Evolutionary conservation across 1,140 invertebrate genomes (phyloP), one percentile per base, ranked within the genome.

Genomic region (Dolichoris vasculosae): DNA sequence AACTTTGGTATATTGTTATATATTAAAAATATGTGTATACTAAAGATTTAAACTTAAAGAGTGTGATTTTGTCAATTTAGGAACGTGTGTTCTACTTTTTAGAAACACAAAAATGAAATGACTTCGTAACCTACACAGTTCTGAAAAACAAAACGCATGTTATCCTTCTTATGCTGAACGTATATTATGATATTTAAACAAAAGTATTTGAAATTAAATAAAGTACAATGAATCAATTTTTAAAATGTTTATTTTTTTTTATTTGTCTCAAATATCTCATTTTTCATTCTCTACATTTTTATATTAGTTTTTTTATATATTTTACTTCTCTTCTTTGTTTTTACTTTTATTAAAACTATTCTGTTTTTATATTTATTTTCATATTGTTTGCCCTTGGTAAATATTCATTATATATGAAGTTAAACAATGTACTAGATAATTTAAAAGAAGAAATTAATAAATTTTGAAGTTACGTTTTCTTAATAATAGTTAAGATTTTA

Each of bases 31-130:
- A 43, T n/a, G 43, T 26, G 17, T 23, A 51, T 43, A 20, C 43
- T 23, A 23, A 11, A 32, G 69, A 55, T 59, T 75, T 59, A 73
- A 73, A 75, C 15, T 9, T 51, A 76, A 76, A 69, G 40, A 26
- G 63, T 71, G 11, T 80, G 64, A 0, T 81, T 63, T 38, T 82
- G 81, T 67, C 81, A 82, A 69, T 82, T 82, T 71, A 17, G 35
- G 79, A 46, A 35, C 64, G 59, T 63, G 77, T 13, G 38, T 3
- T 43, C 20, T 76, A 32, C 0, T 80, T 67, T 64, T 20, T 30
- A 30, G 48, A 51, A 30, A 82, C 23, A 2, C 40, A 63, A 73
- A 82, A 73, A 73, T 75, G 35, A 32, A 63, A 75, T 26, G 35
- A 59, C 69, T 3, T 8, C 40, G 38, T 40, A 20, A 73, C 26